phyloP scores from a whole-genome alignment of 1,140 invertebrate genomes.

The Luehdorfia chinensis region DNA sequence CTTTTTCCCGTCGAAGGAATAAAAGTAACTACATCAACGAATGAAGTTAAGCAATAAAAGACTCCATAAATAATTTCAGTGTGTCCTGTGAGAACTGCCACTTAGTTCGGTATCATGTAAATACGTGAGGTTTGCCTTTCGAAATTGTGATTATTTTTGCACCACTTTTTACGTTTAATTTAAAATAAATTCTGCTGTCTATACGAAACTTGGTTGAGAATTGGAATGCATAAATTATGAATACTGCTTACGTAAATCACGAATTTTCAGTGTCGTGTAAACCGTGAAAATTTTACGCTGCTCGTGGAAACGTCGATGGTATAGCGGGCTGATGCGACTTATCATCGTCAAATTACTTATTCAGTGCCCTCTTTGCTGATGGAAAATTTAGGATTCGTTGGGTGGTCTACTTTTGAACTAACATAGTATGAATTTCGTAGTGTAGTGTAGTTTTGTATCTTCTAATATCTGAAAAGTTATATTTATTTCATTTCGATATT shows the following conservation, averaged over 20 bases:
- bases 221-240: slow-evolving; percentile 43
- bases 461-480: slow-evolving; percentile 4
- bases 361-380: slow-evolving; percentile 37
- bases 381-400: slow-evolving; percentile 44
- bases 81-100: slow-evolving; percentile 62
- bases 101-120: slow-evolving; percentile 52
- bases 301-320: slow-evolving; percentile 21
- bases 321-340: slow-evolving; percentile 15
- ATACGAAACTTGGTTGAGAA: slow-evolving; percentile 33
- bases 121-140: slow-evolving; percentile 35
- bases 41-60: slow-evolving; percentile 76
- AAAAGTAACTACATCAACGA: slow-evolving; percentile 70
- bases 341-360: slow-evolving; percentile 31
- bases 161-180: slow-evolving; percentile 50
- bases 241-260: slow-evolving; percentile 36
- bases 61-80: slow-evolving; percentile 72
- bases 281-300: slow-evolving; percentile 19
- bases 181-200: slow-evolving; percentile 45
- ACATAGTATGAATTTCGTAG: slow-evolving; percentile 39
- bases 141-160: slow-evolving; percentile 38
- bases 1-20: slow-evolving; percentile 73
- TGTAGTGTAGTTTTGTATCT: neutral
- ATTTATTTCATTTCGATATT: too few relatives aligned
- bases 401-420: slow-evolving; percentile 44
- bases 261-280: slow-evolving; percentile 33